Percentiles rank a stretch among this genome's conserved stretches.
phyloP scores from a whole-genome alignment of 1,140 invertebrate genomes.

The Drosophila pallidifrons region DNA sequence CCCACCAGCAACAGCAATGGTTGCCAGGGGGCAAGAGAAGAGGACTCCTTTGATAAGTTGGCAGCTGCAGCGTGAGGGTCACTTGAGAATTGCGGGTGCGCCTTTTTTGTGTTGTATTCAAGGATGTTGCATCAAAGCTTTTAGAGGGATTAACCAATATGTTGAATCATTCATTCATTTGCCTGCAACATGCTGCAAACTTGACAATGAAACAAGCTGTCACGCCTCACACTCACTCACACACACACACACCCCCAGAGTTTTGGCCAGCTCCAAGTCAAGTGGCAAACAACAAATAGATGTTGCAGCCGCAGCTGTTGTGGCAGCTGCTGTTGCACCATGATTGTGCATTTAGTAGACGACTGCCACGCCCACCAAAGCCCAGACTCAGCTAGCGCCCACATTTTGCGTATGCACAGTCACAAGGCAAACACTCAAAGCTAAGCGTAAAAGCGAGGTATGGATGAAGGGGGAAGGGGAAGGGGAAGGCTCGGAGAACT shows the following conservation, averaged over 20 bases:
- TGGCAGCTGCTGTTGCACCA: conserved; percentile 49
- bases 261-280: conserved; percentile 49
- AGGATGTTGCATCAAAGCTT: conserved; percentile 71
- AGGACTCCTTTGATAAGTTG: conserved; percentile 66
- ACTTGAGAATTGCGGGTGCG: conserved; percentile 56
- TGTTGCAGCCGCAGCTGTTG: conserved; percentile 26
- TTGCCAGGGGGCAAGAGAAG: neutral
- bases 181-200: conserved; percentile 40
- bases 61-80: conserved; percentile 26
- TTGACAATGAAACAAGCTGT: conserved; percentile 70
- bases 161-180: conserved; percentile 8
- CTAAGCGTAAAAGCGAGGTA: neutral
- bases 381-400: conserved; percentile 9
- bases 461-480: neutral
- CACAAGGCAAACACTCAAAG: conserved; percentile 75
- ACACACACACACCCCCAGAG: neutral
- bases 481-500: neutral
- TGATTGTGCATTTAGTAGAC: conserved; percentile 78
- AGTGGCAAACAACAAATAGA: conserved; percentile 65
- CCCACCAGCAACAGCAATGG: neutral
- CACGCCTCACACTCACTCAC: neutral
- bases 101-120: conserved; percentile 5
- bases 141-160: conserved; percentile 77
- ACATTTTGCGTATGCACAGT: conserved; percentile 61
- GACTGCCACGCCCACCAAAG: conserved; percentile 25